phyloP scores from a whole-genome alignment of 2,797 vertebrate genomes.

The Sebastes wilsoni region DNA sequence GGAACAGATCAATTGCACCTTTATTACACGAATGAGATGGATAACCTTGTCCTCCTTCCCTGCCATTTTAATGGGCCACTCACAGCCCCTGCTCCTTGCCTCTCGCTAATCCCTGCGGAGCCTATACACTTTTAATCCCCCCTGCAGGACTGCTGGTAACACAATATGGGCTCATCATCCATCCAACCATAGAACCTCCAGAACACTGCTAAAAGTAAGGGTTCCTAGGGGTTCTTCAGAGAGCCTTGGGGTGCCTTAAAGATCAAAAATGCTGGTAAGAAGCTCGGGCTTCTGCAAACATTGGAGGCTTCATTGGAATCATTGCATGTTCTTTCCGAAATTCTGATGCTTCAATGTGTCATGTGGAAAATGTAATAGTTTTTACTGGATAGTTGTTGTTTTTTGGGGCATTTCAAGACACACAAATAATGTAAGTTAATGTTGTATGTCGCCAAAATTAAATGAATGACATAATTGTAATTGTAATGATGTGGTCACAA shows the following conservation, averaged over 20 bases:
- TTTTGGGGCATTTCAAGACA: no score
- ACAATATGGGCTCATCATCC: constrained; percentile 62
- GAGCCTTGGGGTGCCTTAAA: constrained; percentile 16
- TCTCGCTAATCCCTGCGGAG: constrained; percentile 71
- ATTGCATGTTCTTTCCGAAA: constrained; percentile 1
- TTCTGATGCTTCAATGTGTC: background rate
- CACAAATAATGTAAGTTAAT: background rate
- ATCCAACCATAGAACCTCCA: constrained; percentile 39
- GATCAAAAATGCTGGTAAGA: constrained; percentile 43
- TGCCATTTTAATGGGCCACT: constrained; percentile 73
- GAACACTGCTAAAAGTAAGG: constrained; percentile 39
- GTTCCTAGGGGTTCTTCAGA: constrained; percentile 36
- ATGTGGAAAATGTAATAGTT: background rate
- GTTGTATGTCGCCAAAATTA: background rate
- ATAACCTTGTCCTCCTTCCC: constrained; percentile 65
- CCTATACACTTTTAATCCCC: constrained; percentile 70
- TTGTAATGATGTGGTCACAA: background rate
- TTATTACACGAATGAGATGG: constrained; percentile 77
- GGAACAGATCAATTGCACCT: constrained; percentile 75
- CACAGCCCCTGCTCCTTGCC: constrained; percentile 53
- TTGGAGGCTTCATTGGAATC: constrained; percentile 8
- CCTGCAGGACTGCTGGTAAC: constrained; percentile 59
- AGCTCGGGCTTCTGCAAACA: constrained; percentile 28
- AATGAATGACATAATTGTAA: background rate
- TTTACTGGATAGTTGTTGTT: background rate